Conservation (phyloP, 2,113 vertebrate species). For the Phalacrocorax pelagicus region DNA sequence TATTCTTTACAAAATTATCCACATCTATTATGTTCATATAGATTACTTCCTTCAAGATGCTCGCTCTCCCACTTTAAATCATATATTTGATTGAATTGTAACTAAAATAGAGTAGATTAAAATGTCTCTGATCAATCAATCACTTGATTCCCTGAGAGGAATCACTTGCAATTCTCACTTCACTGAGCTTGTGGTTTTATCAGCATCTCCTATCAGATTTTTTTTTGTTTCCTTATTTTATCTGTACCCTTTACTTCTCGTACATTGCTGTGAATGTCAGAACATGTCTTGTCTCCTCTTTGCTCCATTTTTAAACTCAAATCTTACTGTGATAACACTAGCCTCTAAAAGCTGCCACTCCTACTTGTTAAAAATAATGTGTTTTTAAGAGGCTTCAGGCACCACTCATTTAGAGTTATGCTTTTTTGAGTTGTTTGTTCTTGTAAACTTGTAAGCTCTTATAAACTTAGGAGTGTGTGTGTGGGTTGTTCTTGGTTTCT, state of each 20-base stretch:
- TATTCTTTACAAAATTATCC: constrained; percentile 29
- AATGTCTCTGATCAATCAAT: neutral
- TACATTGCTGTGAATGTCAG: neutral
- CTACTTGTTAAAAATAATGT: neutral
- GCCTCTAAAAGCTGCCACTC: neutral
- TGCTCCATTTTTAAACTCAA: neutral
- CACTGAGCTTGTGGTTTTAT: neutral
- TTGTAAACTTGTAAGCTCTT: neutral
- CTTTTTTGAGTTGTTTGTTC: neutral
- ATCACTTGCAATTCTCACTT: neutral
- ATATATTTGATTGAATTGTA: constrained; percentile 34
- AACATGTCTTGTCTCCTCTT: neutral
- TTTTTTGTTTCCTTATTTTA: neutral
- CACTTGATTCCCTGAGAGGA: neutral
- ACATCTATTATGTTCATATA: constrained; percentile 27
- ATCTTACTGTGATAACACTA: neutral
- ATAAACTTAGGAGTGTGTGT: neutral
- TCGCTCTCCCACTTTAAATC: constrained; percentile 39
- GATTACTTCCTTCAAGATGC: constrained; percentile 28
- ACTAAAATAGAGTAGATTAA: constrained; percentile 31
- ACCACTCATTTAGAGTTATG: neutral
- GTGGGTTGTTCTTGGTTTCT: neutral
- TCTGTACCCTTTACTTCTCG: neutral
- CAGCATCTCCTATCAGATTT: neutral
- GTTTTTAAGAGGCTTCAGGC: neutral